Evolutionary conservation across 2,888 invertebrate genomes (phyloP), one percentile per base, ranked within the genome.

Genomic region (Calliphora vomitoria): DNA sequence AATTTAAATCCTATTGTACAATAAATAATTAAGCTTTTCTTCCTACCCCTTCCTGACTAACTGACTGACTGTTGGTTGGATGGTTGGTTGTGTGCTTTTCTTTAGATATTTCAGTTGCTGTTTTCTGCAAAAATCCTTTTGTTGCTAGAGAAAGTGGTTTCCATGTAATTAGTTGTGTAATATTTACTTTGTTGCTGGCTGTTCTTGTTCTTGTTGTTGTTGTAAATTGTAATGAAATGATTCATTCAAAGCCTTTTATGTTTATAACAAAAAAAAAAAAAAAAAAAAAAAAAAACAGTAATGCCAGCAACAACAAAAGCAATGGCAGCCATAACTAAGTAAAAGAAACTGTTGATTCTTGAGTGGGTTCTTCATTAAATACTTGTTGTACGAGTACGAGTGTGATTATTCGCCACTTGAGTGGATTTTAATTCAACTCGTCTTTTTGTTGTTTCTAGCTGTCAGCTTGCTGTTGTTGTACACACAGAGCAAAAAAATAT

Each of bases 351-450:
- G 87, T 87, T 87, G 87, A 78, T 85, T 85, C 85, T 79, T 87
- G 87, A 87, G 87, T 82, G 82, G 18, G 44, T 80, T 85, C 78
- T 85, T 79, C 72, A 87, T 87, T 87, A 87, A 79, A 69, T 82
- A 68, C 78, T 87, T 79, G 71, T 68, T 64, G 62, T 74, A 35
- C 4, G 20, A 38, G 20, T 18, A 74, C 55, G 81, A 74, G 74
- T 82, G 74, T 38, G 35, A 82, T 79, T 82, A 78, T 64, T 35
- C 64, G 69, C 62, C 85, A 87, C 87, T 85, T 85, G 87, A 87
- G 85, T 75, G 85, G 44, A 62, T 75, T 85, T 79, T 74, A 58
- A 69, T 68, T 68, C 35, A 38, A 38, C 58, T 60, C 66, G 20
- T 58, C 10, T 50, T 11, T 13, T 10, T 50, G 13, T 50, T 50